Percentiles rank a stretch among this genome's conserved stretches.
These are phyloP conservation scores for Nomada hirtipes DNA, from an alignment of 2,888 invertebrate genomes.

Conservation along the genomic window DNA sequence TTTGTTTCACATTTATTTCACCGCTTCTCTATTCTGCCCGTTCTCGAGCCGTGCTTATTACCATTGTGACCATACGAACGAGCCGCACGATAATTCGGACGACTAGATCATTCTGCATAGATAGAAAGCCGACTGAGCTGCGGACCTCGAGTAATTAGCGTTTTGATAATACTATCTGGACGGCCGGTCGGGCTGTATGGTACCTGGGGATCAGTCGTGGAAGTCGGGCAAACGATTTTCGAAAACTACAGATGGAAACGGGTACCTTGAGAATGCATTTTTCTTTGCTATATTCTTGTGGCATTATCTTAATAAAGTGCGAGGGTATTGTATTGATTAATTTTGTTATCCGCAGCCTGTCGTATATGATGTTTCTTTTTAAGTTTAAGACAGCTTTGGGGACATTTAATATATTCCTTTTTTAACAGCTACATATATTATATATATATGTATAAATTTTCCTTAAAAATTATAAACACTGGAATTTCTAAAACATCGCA, in stretches of 20 bases:
- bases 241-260: background rate
- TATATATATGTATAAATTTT: too few relatives aligned
- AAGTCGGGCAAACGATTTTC: background rate
- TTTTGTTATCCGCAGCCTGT: too few relatives aligned
- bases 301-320: background rate
- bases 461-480: too few relatives aligned
- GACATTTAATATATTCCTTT: background rate
- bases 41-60: conserved; percentile 14
- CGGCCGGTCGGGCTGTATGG: background rate
- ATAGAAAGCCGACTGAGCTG: conserved; percentile 25
- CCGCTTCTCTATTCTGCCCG: background rate
- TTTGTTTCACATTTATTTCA: conserved; percentile 15
- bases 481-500: too few relatives aligned
- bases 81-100: conserved; percentile 37
- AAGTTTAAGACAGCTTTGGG: background rate
- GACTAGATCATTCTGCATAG: conserved; percentile 36
- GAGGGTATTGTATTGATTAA: too few relatives aligned
- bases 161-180: conserved; percentile 42
- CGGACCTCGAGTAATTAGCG: conserved; percentile 36
- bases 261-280: background rate
- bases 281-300: background rate
- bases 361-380: too few relatives aligned
- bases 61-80: conserved; percentile 7
- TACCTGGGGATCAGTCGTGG: background rate
- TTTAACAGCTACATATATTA: background rate